A percentile compares a stretch with the other conserved stretches of the same genome.
phyloP scores from a whole-genome alignment of 2,888 invertebrate species.

The Spodoptera littoralis region DNA sequence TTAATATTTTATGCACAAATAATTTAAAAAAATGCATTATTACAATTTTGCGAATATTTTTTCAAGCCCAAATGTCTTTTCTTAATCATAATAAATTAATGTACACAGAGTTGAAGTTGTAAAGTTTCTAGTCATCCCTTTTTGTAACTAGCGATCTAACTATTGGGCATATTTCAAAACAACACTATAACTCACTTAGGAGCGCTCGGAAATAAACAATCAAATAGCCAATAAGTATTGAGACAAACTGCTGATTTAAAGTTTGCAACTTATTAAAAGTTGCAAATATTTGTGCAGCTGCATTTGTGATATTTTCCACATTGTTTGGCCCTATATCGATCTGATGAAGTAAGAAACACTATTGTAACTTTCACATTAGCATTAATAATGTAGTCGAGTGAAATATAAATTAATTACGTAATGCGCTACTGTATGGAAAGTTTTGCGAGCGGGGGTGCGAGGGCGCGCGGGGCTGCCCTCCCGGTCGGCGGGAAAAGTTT shows the following conservation, averaged over 20 bases:
- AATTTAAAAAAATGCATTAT: too few relatives aligned
- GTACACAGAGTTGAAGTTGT: too few relatives aligned
- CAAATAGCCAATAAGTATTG: not conserved
- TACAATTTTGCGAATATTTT: too few relatives aligned
- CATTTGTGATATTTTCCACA: constrained; percentile 15
- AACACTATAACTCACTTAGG: too few relatives aligned
- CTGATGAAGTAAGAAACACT: constrained; percentile 43
- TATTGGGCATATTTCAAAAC: too few relatives aligned
- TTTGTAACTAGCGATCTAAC: too few relatives aligned
- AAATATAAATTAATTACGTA: constrained; percentile 78
- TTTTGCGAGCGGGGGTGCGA: constrained; percentile 59
- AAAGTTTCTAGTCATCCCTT: too few relatives aligned
- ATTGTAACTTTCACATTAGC: constrained; percentile 69
- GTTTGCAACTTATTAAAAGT: constrained; percentile 21
- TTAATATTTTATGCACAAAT: too few relatives aligned
- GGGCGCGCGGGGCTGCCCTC: constrained; percentile 38
- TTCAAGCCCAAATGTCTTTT: too few relatives aligned
- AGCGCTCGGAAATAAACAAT: not conserved
- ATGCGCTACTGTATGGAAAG: constrained; percentile 78
- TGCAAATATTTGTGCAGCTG: constrained; percentile 24
- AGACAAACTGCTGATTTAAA: not conserved
- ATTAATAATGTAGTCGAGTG: constrained; percentile 66
- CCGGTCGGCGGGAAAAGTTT: constrained; percentile 75
- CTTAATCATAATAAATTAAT: too few relatives aligned
- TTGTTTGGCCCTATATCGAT: constrained; percentile 50